Evolutionary conservation across 2,888 invertebrate species (phyloP).

Genomic region (Epinotia brunnichana): DNA sequence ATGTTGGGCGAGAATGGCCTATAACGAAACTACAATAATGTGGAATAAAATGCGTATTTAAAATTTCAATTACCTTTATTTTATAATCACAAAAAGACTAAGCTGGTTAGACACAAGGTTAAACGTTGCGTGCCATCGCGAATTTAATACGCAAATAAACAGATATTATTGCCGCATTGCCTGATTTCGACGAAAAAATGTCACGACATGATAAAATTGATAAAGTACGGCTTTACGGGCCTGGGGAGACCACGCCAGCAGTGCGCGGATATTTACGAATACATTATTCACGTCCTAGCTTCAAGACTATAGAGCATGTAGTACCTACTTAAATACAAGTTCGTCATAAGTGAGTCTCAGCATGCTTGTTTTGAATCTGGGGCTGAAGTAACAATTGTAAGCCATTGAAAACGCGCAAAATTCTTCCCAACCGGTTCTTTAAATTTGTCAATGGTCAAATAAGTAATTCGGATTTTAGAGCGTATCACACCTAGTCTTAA

Average conservation of each 20-base stretch:
- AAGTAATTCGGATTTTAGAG: constrained; percentile 2
- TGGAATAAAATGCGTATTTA: no score
- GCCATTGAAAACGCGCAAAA: neutral
- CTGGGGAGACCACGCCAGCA: constrained; percentile 9
- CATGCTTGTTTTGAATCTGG: neutral
- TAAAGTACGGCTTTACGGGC: constrained; percentile 51
- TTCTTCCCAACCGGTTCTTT: neutral
- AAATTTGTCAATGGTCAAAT: neutral
- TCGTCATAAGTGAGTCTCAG: neutral
- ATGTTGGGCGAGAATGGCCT: neutral
- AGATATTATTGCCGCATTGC: constrained; percentile 53
- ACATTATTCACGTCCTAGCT: constrained; percentile 4
- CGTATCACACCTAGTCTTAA: constrained; percentile 7
- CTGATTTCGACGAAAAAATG: constrained; percentile 55
- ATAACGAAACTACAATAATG: neutral
- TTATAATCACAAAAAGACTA: neutral
- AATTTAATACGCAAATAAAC: constrained; percentile 58
- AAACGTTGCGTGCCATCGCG: constrained; percentile 59
- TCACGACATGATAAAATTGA: constrained; percentile 60
- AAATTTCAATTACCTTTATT: no score
- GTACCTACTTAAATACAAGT: neutral
- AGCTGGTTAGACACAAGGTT: constrained; percentile 53
- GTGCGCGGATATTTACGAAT: constrained; percentile 8
- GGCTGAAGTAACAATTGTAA: neutral
- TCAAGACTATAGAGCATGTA: neutral